These are phyloP conservation scores for Hymenopus coronatus DNA, from an alignment of 2,888 invertebrate genomes.

Conservation along the genomic window DNA sequence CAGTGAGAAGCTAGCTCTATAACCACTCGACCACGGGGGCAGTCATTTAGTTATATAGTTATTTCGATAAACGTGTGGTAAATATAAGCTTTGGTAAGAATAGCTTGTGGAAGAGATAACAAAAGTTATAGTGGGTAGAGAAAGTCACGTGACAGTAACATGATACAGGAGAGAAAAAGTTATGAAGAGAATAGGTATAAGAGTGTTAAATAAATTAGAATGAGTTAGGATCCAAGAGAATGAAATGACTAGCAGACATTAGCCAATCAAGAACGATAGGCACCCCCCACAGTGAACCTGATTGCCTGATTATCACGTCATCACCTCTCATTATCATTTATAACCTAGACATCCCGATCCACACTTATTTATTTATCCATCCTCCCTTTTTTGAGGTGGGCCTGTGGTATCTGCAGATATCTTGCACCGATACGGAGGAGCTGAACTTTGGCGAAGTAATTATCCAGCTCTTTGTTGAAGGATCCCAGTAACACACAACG, in stretches of 20 bases:
- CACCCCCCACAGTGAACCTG: constrained; percentile 10
- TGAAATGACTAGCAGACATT: not conserved
- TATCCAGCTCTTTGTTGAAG: not conserved
- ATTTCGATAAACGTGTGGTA: too few relatives aligned
- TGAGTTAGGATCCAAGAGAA: not conserved
- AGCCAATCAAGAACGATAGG: not conserved
- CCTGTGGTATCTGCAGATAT: not conserved
- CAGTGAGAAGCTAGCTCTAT: too few relatives aligned
- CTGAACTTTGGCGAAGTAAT: not conserved
- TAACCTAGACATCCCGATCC: constrained; percentile 7
- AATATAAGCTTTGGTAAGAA: too few relatives aligned
- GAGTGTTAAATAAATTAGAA: too few relatives aligned
- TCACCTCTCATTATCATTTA: constrained; percentile 21
- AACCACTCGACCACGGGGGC: too few relatives aligned
- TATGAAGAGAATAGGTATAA: too few relatives aligned
- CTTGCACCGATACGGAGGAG: not conserved
- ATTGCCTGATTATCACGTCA: constrained; percentile 17
- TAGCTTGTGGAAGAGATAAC: too few relatives aligned
- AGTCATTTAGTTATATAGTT: too few relatives aligned
- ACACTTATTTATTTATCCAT: constrained; percentile 8
- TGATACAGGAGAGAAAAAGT: too few relatives aligned
- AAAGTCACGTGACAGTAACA: too few relatives aligned
- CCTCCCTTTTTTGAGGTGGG: not conserved
- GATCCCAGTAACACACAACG: not conserved
- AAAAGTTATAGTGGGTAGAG: too few relatives aligned